A percentile compares a stretch with the other conserved stretches of the same genome.
phyloP scores from a whole-genome alignment of 2,888 invertebrate species.

The Phortica magna region DNA sequence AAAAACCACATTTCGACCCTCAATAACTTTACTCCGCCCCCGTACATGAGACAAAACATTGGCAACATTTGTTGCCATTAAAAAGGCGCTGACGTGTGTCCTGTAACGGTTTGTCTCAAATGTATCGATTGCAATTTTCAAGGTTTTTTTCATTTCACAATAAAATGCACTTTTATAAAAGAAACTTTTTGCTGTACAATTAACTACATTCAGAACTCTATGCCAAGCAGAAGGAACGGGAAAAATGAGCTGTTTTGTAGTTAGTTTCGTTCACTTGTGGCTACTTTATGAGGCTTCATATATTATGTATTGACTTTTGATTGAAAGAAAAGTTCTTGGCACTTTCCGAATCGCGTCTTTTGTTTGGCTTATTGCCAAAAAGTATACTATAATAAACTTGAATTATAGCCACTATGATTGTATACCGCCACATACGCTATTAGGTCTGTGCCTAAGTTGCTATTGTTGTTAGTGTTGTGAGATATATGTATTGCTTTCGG shows the following conservation, averaged over 20 bases:
- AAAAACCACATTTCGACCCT: background rate
- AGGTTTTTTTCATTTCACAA: constrained; percentile 3
- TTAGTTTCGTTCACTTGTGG: background rate
- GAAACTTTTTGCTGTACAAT: constrained; percentile 49
- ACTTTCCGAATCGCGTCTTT: background rate
- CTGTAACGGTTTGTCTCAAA: constrained; percentile 32
- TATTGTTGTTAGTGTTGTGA: too few species aligned
- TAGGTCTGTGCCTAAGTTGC: too few species aligned
- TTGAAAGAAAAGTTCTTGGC: background rate
- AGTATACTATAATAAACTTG: constrained; percentile 57
- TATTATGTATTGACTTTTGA: constrained; percentile 34
- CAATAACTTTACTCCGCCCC: background rate
- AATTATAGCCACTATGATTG: constrained; percentile 21
- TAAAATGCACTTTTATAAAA: constrained; percentile 3
- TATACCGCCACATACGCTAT: too few species aligned
- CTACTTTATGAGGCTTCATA: background rate
- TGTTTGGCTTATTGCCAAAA: constrained; percentile 36
- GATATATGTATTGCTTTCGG: too few species aligned
- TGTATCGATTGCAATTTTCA: constrained; percentile 22
- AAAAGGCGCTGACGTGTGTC: constrained; percentile 13
- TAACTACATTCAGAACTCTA: constrained; percentile 49
- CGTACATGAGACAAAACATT: background rate
- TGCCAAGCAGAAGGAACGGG: background rate
- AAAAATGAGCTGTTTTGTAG: background rate
- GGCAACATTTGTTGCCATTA: background rate